Conservation (phyloP, 53 echinoderm and acorn worm species). For the Pentamera pediparva region DNA sequence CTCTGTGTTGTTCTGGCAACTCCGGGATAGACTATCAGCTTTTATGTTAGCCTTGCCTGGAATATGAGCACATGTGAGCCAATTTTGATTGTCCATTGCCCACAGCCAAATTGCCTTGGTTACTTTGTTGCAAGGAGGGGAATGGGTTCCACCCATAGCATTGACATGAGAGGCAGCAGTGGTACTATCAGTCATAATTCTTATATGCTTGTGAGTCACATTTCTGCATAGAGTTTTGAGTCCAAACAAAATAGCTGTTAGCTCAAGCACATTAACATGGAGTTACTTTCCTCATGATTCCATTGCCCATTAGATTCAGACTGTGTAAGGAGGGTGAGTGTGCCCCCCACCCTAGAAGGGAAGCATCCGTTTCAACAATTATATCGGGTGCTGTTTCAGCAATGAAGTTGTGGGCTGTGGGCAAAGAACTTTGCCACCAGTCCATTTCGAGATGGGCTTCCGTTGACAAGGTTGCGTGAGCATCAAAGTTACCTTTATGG, state of each 20-base stretch:
- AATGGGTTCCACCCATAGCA: no score
- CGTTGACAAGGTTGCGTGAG: background rate
- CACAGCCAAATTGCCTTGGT: slow-evolving; percentile 20
- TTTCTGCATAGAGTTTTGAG: slow-evolving; percentile 17
- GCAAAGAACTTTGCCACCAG: no score
- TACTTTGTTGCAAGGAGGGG: slow-evolving; percentile 8
- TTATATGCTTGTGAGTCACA: background rate
- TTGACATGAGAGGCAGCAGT: no score
- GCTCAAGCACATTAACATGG: background rate
- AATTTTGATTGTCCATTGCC: slow-evolving; percentile 5
- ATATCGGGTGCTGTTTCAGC: background rate
- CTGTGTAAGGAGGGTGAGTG: background rate
- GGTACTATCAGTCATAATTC: slow-evolving; percentile 3
- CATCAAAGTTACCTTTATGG: background rate
- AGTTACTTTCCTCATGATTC: background rate
- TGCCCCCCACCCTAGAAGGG: background rate
- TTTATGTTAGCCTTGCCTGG: background rate
- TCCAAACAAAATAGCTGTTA: slow-evolving; percentile 12
- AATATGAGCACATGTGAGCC: slow-evolving; percentile 17
- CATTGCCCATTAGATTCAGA: background rate
- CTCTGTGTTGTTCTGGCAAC: background rate
- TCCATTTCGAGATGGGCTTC: background rate
- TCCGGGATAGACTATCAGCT: background rate
- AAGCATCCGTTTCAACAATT: background rate
- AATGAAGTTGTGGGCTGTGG: background rate